Evolutionary conservation across 2,888 invertebrate species (phyloP), one percentile per base, ranked within the genome.

Genomic region (Pyrrhia umbra): DNA sequence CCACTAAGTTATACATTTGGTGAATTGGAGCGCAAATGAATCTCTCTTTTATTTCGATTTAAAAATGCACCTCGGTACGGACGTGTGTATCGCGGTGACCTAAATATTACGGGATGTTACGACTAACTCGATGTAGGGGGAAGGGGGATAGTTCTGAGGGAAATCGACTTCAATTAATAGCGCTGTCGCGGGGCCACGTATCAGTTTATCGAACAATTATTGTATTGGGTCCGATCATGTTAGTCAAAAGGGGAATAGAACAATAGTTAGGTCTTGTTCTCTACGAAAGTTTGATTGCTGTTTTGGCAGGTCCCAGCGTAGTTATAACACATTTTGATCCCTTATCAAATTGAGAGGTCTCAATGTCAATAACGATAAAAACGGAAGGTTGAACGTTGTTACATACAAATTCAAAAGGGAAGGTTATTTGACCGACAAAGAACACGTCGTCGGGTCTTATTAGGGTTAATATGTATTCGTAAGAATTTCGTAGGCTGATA

Each of bases 51-150:
- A 81, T 88, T 89, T 86, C 80, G 86, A 86, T 89, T 89, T 81
- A 79, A 87, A 86, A 89, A 88, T 86, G 80, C 86, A 83, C 77
- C 80, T 58, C 75, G 27, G 68, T 66, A 65, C 72, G 80, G 77
- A 88, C 85, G 87, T 85, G 87, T 81, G 77, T 77, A 81, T 80
- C 79, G 78, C 75, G 74, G 77, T 85, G 88, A 90, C 90, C 89
- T 85, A 85, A 86, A 89, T 89, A 86, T 87, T 84, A 85, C 77
- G 76, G 81, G 77, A 80, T 81, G 80, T 75, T 70, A 79, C 75
- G 69, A 75, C 75, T 74, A 75, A 73, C 68, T 72, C 61, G 74
- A 55, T 60, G 61, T 67, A 68, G 67, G 73, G 68, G 66, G 54
- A 30, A 57, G 45, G 62, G 55, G 62, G 62, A 68, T 72, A 72